Evolutionary conservation across 2,113 vertebrate species (phyloP).

Genomic region (Pedionomus torquatus): DNA sequence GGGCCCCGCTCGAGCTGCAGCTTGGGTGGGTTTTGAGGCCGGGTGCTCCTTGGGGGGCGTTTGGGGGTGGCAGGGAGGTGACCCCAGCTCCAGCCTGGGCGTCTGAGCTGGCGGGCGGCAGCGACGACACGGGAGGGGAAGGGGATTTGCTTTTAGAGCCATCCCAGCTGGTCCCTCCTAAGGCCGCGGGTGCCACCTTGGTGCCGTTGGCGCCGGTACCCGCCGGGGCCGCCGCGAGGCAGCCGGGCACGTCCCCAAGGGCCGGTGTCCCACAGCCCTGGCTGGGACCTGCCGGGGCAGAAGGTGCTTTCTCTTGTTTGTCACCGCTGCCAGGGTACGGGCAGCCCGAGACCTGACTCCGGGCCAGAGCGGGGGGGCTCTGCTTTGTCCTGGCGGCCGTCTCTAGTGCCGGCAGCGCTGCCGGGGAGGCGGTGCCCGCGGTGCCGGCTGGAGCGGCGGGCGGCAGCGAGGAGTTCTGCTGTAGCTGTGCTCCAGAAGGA

Average conservation of each 20-base stretch:
- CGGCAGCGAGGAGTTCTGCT: conserved; percentile 65
- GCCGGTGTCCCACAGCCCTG: not conserved
- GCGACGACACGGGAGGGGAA: not conserved
- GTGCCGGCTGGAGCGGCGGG: conserved; percentile 25
- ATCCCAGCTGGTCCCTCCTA: not conserved
- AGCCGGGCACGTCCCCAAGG: not conserved
- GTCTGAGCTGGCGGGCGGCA: not conserved
- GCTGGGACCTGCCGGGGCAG: not conserved
- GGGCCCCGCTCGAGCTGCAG: conserved; percentile 16
- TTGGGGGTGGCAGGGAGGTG: not conserved
- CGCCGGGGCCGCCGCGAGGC: not conserved
- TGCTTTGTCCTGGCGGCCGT: not conserved
- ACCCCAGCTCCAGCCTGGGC: not conserved
- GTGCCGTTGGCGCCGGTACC: not conserved
- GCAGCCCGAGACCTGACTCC: not conserved
- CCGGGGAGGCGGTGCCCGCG: conserved; percentile 28
- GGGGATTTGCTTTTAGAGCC: not conserved
- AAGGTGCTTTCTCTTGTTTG: not conserved
- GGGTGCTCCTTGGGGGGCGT: not conserved
- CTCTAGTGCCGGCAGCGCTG: conserved; percentile 43
- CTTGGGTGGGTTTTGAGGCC: conserved; percentile 63
- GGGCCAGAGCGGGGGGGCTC: not conserved
- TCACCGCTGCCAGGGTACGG: not conserved
- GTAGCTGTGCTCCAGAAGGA: conserved; percentile 81
- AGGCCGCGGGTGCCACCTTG: not conserved